A percentile compares a stretch with the other conserved stretches of the same genome.
These are phyloP conservation scores for Parazoanthus swiftii DNA, from an alignment of 92 coral and sea anemone species.

Conservation along the genomic window DNA sequence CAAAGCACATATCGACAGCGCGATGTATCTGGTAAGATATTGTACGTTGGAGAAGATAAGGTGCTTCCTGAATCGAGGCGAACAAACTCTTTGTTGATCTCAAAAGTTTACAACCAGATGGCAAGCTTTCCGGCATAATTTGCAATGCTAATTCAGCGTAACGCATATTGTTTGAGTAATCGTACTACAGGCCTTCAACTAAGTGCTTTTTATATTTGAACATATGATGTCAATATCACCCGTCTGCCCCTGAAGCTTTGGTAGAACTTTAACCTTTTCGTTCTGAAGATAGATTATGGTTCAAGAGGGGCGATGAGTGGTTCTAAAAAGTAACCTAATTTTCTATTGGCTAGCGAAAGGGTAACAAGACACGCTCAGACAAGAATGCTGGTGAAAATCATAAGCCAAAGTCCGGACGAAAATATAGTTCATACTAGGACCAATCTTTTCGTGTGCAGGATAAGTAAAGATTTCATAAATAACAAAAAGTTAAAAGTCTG, in stretches of 20 bases:
- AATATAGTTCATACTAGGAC: not conserved
- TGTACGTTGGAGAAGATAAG: not conserved
- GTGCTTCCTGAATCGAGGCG: not conserved
- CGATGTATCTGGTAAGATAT: not conserved
- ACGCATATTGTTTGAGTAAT: not conserved
- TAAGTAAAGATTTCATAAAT: not conserved
- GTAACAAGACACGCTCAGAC: not conserved
- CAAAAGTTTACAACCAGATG: not conserved
- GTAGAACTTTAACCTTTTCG: no score
- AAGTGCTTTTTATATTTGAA: not conserved
- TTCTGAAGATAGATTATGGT: no score
- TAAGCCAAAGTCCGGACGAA: not conserved
- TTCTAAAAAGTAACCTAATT: not conserved
- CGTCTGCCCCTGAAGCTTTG: no score
- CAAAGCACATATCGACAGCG: slow-evolving; percentile 31
- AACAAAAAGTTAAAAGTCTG: not conserved
- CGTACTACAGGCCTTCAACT: not conserved
- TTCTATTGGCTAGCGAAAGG: not conserved
- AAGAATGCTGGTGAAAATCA: not conserved
- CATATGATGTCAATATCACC: not conserved
- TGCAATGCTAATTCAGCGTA: not conserved
- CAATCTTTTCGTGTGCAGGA: not conserved
- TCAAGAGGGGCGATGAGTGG: not conserved
- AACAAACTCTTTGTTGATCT: not conserved
- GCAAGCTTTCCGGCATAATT: not conserved